Evolutionary conservation across 1,140 invertebrate genomes (phyloP).

Genomic region (Heterodera carotae): DNA sequence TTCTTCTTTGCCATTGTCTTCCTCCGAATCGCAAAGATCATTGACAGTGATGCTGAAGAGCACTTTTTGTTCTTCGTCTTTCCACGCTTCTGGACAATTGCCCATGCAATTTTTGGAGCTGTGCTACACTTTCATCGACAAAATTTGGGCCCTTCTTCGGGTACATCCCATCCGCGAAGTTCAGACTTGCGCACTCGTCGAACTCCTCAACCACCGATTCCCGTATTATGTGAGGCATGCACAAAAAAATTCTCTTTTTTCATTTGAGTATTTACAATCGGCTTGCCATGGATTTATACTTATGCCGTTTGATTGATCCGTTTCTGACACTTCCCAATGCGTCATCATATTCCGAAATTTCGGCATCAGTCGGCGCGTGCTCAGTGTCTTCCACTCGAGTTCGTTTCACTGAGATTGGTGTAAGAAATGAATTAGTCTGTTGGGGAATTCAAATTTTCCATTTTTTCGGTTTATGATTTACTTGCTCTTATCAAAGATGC

Average conservation of each 20-base stretch:
- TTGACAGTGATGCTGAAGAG: not conserved
- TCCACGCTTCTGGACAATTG: not conserved
- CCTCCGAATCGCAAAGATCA: not conserved
- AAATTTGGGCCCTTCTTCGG: conserved; percentile 35
- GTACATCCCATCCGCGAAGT: conserved; percentile 42
- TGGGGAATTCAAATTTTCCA: conserved; percentile 31
- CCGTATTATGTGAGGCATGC: conserved; percentile 1
- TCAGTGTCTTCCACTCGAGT: conserved; percentile 11
- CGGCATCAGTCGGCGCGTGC: not conserved
- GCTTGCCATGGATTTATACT: conserved; percentile 34
- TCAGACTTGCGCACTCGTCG: conserved; percentile 36
- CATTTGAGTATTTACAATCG: conserved; percentile 44
- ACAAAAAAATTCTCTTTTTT: conserved; percentile 25
- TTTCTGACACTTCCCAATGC: conserved; percentile 30
- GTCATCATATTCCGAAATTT: too few relatives aligned
- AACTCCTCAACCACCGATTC: not conserved
- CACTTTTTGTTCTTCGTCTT: not conserved
- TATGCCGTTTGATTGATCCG: conserved; percentile 44
- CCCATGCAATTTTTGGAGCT: not conserved
- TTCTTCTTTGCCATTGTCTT: not conserved
- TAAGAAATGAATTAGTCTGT: conserved; percentile 22
- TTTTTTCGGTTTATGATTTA: too few relatives aligned
- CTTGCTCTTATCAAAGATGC: conserved; percentile 27
- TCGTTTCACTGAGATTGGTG: conserved; percentile 8
- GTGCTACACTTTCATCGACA: conserved; percentile 31